phyloP scores from a whole-genome alignment of 2,113 vertebrate genomes.

The Ceyx cyanopectus region DNA sequence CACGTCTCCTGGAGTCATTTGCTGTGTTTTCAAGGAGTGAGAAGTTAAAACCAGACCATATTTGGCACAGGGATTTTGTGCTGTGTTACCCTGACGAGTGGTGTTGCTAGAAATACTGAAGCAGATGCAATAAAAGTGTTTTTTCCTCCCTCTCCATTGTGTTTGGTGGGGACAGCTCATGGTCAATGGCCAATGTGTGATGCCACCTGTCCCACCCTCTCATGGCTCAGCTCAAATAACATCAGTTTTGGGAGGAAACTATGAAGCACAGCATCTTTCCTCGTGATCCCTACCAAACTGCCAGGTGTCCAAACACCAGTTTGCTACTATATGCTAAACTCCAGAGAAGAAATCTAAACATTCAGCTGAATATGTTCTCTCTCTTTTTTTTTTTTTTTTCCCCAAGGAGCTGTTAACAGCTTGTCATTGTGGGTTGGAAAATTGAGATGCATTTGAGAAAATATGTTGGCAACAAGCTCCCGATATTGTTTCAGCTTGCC shows the following conservation, averaged over 20 bases:
- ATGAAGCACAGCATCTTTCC: background rate
- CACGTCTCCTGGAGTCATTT: background rate
- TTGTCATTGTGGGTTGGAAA: background rate
- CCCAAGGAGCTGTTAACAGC: background rate
- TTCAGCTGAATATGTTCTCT: background rate
- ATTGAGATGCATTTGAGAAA: constrained; percentile 33
- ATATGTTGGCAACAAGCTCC: constrained; percentile 19
- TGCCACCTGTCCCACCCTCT: background rate
- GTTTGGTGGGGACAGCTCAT: background rate
- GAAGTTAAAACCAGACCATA: background rate
- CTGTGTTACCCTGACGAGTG: background rate
- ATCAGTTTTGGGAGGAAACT: background rate
- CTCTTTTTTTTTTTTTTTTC: background rate
- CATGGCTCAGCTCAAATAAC: background rate
- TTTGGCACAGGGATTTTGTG: background rate
- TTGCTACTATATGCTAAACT: background rate
- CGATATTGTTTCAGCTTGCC: constrained; percentile 25
- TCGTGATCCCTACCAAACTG: background rate
- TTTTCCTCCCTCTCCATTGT: background rate
- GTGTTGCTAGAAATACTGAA: background rate
- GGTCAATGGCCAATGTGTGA: background rate
- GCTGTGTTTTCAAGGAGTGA: background rate
- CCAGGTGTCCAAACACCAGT: rapidly evolving
- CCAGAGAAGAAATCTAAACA: background rate
- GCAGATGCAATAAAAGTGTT: rapidly evolving